Base-by-base conservation (phyloP, 2,888 invertebrate species). In the Taenaris catops region DNA sequence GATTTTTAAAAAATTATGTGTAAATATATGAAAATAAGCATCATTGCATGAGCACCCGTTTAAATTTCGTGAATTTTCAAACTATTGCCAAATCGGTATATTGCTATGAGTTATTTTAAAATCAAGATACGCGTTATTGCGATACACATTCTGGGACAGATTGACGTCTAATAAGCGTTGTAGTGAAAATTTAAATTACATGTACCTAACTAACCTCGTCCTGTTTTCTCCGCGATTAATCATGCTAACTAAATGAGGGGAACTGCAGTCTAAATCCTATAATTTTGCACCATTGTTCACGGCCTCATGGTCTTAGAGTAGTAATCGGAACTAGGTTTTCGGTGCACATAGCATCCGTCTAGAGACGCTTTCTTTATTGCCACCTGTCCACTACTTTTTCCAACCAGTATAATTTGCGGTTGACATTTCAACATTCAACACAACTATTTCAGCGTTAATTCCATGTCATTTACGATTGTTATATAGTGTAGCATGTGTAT, bases 171-270 rank as follows among this genome's bases (percentile, higher is more conserved):
- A 18, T 25, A 11, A 17, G n/a, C 2, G 8, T 8, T 24, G 8
- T 8, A 36, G 29, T 29, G 29, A 29, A 36, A 29, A 29, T 8
- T 10, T 12, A 25, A 24, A 25, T 34, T 39, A 28, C 20, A 26
- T 9, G 33, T n/a, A n/a, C n/a, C 10, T 47, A 67, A 72, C 58
- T 9, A 23, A 72, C 70, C 58, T 60, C 48, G 55, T 50, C 63
- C 64, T 60, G 70, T 73, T 81, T 80, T 81, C 78, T 72, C 70
- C 56, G 53, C 72, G 69, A 78, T 81, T 79, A 79, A 81, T 79
- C 79, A 78, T 73, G 70, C 71, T 69, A 63, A 70, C 71, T 66
- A 70, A 72, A 76, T 72, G 72, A 76, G 68, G 62, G 74, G n/a
- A n/a, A 64, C 64, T 57, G 48, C 56, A 52, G 49, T 58, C 51